phyloP scores from a whole-genome alignment of 2,888 invertebrate species.

The Synergus laeviventris region DNA sequence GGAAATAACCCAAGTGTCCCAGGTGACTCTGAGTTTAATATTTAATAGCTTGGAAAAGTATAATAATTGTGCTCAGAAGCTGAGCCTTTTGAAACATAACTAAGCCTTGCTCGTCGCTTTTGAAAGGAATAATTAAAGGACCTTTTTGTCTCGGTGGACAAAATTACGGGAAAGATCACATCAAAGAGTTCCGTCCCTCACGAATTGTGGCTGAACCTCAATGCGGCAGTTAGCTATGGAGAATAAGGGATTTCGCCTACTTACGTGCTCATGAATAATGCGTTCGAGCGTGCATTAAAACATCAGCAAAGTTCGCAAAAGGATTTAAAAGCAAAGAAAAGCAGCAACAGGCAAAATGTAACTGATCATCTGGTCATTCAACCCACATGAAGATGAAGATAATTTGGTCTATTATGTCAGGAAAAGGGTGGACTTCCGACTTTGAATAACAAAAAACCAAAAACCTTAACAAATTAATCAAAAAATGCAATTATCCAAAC shows the following conservation, averaged over 20 bases:
- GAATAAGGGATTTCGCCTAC: slow-evolving; percentile 20
- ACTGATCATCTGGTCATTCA: too few species aligned
- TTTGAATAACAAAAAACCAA: neutral
- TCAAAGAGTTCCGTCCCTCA: slow-evolving; percentile 25
- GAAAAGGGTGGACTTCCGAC: neutral
- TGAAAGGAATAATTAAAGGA: slow-evolving; percentile 29
- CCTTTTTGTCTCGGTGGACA: slow-evolving; percentile 34
- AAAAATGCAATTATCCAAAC: neutral
- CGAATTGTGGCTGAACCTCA: slow-evolving; percentile 25
- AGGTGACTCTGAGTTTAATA: neutral
- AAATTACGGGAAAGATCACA: slow-evolving; percentile 36
- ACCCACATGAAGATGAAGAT: too few species aligned
- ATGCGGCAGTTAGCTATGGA: slow-evolving; percentile 8
- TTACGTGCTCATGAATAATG: slow-evolving; percentile 37
- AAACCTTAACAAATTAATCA: neutral
- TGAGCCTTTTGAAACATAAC: neutral
- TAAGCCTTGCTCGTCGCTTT: slow-evolving; percentile 1
- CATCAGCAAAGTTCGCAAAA: slow-evolving; percentile 15
- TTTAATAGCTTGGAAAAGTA: neutral
- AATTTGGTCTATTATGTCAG: too few species aligned
- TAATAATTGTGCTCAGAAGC: neutral
- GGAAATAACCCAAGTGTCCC: neutral
- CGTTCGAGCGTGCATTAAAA: slow-evolving; percentile 24
- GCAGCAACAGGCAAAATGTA: neutral
- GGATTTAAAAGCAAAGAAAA: slow-evolving; percentile 15